Evolutionary conservation across 2,113 vertebrate species (phyloP), one percentile per base, ranked within the genome.

Genomic region (Elachura formosa): DNA sequence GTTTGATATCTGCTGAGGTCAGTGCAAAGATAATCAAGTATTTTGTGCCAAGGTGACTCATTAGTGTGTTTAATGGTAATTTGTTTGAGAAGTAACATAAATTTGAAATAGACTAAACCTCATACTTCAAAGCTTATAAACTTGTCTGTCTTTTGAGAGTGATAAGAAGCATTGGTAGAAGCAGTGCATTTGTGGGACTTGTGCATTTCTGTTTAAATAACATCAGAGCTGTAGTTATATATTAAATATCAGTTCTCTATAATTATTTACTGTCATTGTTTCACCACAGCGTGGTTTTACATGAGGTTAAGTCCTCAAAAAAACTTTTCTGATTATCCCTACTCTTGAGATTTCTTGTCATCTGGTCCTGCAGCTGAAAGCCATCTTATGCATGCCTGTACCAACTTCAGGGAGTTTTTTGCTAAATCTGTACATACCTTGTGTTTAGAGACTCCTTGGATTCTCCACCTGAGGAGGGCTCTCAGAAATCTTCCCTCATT

Each of bases 401-500:
- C 56, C 59, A 75, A 52, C 28, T 89, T 89, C 36, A 75, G 31
- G 11, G 2, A 0, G 6, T 40, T 86, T 93, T 94, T 87, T 66
- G n/a, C 71, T 97, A 84, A 92, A 84, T 96, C 81, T 97, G n/a
- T 84, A 72, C 14, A 1, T 96, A 48, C 92, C 66, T 98, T 98
- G 83, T 94, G 97, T 98, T 98, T 97, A 99, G 98, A 98, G 98
- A 98, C 92, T 98, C 98, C 97, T 97, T 97, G 97, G 98, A 98
- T 84, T 97, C 98, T 97, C 97, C 97, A 93, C 95, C 98, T 97
- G 97, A 98, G 98, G 98, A 99, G 98, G 97, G 96, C 96, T 98
- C 98, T 97, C 98, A 98, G 98, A 99, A 98, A 98, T 98, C 98
- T 98, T 98, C 98, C 97, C 98, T 98, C 96, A 98, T 98, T 98